Evolutionary conservation across 2,797 vertebrate species (phyloP).

Genomic region (Micropoecilia bifurca): DNA sequence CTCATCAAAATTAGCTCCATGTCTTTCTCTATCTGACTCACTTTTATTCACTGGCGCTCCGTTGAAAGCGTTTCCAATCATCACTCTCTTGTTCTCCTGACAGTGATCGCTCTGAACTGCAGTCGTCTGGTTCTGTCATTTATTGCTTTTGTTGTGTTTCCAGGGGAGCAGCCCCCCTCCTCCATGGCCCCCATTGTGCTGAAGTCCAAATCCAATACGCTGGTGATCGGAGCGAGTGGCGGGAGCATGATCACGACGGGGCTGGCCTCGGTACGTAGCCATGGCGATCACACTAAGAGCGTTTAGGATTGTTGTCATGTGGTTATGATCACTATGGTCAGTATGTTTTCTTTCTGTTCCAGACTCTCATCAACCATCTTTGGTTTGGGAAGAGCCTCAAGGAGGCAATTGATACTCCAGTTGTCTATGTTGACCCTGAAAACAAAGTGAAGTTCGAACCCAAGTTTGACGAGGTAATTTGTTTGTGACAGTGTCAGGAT

Average conservation of each 20-base stretch:
- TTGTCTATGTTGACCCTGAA: slow-evolving; percentile 75
- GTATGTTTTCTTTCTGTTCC: slow-evolving; percentile 22
- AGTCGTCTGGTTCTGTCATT: slow-evolving; percentile 36
- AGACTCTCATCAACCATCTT: slow-evolving; percentile 88
- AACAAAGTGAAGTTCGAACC: slow-evolving; percentile 72
- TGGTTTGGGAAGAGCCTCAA: slow-evolving; percentile 87
- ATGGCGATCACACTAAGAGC: slow-evolving; percentile 48
- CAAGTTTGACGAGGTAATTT: slow-evolving; percentile 70
- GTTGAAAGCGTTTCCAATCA: slow-evolving; percentile 30
- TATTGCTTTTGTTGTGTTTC: slow-evolving; percentile 39
- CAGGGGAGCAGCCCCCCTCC: slow-evolving; percentile 91
- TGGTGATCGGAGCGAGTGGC: slow-evolving; percentile 89
- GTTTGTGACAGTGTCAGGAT: not conserved
- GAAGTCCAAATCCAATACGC: slow-evolving; percentile 74
- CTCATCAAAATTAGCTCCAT: slow-evolving; percentile 11
- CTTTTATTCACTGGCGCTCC: not conserved
- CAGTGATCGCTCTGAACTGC: slow-evolving; percentile 22
- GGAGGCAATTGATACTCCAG: slow-evolving; percentile 77
- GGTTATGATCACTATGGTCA: not conserved
- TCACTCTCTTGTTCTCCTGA: slow-evolving; percentile 12
- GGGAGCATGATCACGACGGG: slow-evolving; percentile 86
- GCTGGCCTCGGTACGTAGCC: slow-evolving; percentile 82
- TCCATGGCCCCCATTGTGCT: slow-evolving; percentile 88
- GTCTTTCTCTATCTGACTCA: not conserved
- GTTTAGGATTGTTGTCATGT: slow-evolving; percentile 35